Evolutionary conservation across 2,888 invertebrate species (phyloP), one percentile per base, ranked within the genome.

Genomic region (Mystacides longicornis): DNA sequence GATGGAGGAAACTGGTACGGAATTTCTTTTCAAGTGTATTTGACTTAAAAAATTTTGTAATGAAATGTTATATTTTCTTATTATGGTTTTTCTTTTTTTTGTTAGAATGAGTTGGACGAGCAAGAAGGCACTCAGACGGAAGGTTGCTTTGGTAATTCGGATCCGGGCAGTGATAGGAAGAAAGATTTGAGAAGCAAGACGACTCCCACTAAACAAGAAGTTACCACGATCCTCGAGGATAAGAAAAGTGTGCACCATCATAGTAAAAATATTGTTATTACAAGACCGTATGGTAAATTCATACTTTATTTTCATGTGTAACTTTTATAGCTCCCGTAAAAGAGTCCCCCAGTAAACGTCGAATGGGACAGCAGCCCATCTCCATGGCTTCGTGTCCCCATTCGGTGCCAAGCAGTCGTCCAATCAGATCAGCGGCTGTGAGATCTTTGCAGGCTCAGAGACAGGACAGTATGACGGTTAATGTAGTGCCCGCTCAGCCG

Each of bases 391-490:
- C 59, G 2, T 61, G 60, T 45, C 60, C 60, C n/a, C 49, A 53
- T 18, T 27, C 31, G 3, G 23, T 56, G 27, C 46, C 51, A 14
- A 37, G 31, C 33, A 37, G 48, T 22, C 45, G 56, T 21, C 58
- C 58, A 5, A 27, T 57, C 45, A 51, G 56, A 1, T 52, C 60
- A 1, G 53, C 33, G 16, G 54, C 57, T 18, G 23, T 49, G 7
- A 56, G 43, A 23, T 52, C 58, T 1, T 71, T 77, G 62, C 72
- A 77, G 56, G 77, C 75, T 64, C 77, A 77, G 65, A 73, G 77
- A 63, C 72, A 77, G 69, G 73, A 72, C 68, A 77, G 75, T 68
- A 77, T 77, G 77, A 77, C 77, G 1, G 77, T 77, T 57, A 74
- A 73, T 9, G 77, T 77, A 37, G 74, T 77, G 22, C 77, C 77